A percentile compares a stretch with the other conserved stretches of the same genome.
These are phyloP conservation scores for Lepus oiostolus DNA, from an alignment of 2,797 vertebrate genomes.

Conservation along the genomic window DNA sequence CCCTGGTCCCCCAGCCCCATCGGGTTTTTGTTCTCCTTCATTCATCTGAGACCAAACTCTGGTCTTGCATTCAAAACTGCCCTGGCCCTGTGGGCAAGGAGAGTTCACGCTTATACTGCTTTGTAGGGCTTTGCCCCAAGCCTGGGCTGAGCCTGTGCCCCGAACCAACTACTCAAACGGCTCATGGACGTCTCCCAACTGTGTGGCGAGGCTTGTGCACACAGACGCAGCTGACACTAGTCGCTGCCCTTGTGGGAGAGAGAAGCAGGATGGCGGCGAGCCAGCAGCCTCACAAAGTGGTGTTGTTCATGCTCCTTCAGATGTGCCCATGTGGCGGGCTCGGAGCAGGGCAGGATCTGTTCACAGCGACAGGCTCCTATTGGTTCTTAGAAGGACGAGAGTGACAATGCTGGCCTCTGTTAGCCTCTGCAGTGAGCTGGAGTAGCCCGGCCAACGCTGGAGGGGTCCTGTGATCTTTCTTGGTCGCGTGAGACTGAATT, in stretches of 20 bases:
- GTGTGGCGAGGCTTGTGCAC: not conserved
- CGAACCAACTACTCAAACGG: not conserved
- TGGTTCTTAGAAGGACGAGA: slow-evolving; percentile 64
- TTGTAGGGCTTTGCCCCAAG: not conserved
- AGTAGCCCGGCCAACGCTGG: slow-evolving; percentile 13
- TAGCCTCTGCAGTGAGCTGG: slow-evolving; percentile 9
- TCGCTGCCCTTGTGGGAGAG: slow-evolving; percentile 41
- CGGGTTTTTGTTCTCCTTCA: not conserved
- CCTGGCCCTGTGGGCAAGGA: not conserved
- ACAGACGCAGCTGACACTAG: not conserved
- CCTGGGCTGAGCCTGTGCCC: not conserved
- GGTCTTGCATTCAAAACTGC: not conserved
- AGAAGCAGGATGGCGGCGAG: slow-evolving; percentile 49
- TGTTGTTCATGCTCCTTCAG: slow-evolving; percentile 69
- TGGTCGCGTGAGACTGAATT: slow-evolving; percentile 71
- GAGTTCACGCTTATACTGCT: not conserved
- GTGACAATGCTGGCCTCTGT: slow-evolving; percentile 79
- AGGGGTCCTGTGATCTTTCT: slow-evolving; percentile 61
- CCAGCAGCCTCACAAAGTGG: slow-evolving; percentile 80
- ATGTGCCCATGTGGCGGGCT: slow-evolving; percentile 75
- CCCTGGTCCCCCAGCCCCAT: not conserved
- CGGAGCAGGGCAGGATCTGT: slow-evolving; percentile 73
- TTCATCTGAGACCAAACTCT: not conserved
- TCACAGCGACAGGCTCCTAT: slow-evolving; percentile 61
- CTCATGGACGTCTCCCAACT: not conserved